These are phyloP conservation scores for Poeciliopsis infans DNA, from an alignment of 2,797 vertebrate genomes.

Conservation along the genomic window DNA sequence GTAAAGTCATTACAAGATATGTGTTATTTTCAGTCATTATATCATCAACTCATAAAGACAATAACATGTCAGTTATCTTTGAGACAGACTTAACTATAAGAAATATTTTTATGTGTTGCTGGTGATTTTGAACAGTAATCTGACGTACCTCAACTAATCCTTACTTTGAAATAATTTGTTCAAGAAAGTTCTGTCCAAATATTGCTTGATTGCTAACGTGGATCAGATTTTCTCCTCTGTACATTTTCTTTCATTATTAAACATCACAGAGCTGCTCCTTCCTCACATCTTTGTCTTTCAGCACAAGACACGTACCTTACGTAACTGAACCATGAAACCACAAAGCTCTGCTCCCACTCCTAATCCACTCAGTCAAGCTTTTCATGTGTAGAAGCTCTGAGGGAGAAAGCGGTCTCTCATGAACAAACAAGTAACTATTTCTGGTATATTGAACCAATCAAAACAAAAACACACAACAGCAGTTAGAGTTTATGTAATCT, in stretches of 20 bases:
- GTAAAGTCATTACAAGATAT: neutral
- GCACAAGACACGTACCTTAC: slow-evolving; percentile 8
- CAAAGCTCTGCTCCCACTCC: slow-evolving; percentile 19
- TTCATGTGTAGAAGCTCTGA: slow-evolving; percentile 15
- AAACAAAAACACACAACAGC: neutral
- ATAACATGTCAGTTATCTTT: neutral
- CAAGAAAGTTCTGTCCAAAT: neutral
- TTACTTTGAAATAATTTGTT: neutral
- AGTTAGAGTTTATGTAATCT: slow-evolving; percentile 43
- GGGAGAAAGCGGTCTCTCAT: slow-evolving; percentile 12
- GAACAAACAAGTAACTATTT: slow-evolving; percentile 20
- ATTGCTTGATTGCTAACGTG: neutral
- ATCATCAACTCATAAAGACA: neutral
- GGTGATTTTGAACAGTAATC: neutral
- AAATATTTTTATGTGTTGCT: neutral
- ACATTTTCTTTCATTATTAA: neutral
- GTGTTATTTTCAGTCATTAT: neutral
- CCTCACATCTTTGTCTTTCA: slow-evolving; percentile 12
- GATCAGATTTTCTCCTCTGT: neutral
- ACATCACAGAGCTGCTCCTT: neutral
- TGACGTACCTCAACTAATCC: neutral
- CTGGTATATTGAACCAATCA: slow-evolving; percentile 39
- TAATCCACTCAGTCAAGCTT: slow-evolving; percentile 24
- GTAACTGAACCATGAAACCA: slow-evolving; percentile 14
- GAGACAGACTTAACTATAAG: neutral